Evolutionary conservation across 2,797 vertebrate species (phyloP).

Genomic region (Parotocinclus haroldoi): DNA sequence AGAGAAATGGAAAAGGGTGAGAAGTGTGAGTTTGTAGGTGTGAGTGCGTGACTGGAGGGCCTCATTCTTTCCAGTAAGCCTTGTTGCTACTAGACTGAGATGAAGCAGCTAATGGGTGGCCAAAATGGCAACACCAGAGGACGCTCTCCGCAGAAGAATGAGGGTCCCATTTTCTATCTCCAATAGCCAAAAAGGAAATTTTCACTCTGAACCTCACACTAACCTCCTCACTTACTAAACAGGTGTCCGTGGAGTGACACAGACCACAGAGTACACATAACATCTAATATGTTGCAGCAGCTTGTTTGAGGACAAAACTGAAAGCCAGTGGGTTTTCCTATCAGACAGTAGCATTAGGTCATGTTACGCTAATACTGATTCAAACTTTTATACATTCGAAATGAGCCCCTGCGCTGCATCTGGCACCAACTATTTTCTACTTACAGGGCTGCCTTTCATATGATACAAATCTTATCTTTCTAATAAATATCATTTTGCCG

Average conservation of each 20-base stretch:
- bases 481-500: too few relatives aligned
- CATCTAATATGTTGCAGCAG: not conserved
- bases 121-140: not conserved
- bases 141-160: not conserved
- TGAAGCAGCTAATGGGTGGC: constrained; percentile 2
- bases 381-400: too few relatives aligned
- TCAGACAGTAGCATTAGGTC: too few relatives aligned
- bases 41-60: constrained; percentile 13
- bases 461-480: too few relatives aligned
- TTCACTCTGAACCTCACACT: not conserved
- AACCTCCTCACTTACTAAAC: not conserved
- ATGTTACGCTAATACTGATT: too few relatives aligned
- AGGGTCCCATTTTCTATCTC: constrained; percentile 1
- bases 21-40: not conserved
- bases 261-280: not conserved
- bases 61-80: constrained; percentile 11
- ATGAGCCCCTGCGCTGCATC: too few relatives aligned
- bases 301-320: not conserved
- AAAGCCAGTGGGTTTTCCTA: not conserved
- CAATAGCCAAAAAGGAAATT: not conserved
- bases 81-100: not conserved
- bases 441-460: too few relatives aligned
- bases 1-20: constrained; percentile 5
- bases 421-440: too few relatives aligned
- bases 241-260: not conserved